Evolutionary conservation across 2,113 vertebrate species (phyloP), one percentile per base, ranked within the genome.

Genomic region (Coryphaenoides rupestris): DNA sequence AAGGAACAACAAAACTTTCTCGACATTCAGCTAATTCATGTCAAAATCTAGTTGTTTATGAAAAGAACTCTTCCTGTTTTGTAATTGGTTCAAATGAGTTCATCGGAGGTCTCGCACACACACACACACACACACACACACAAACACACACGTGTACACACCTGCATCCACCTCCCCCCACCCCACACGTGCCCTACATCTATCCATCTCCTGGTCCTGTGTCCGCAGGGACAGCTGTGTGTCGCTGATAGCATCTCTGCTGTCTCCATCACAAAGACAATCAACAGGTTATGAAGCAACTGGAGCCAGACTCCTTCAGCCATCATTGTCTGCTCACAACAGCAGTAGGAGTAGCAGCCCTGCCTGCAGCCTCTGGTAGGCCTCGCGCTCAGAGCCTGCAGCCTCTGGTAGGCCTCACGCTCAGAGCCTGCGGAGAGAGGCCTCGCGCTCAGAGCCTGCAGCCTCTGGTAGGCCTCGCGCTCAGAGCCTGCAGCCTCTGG

Each of bases 201-300:
- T 9, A 40, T 40, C 33, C 33, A 40, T 40, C 33, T 62, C 66
- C 68, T 60, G 63, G 70, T 46, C 47, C 57, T 46, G 56, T 63
- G 68, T 76, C 75, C 65, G 54, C 3, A 52, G 75, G 71, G 73
- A 67, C 68, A 17, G 62, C 19, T 49, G 26, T 66, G 63, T 60
- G 62, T 58, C 58, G 58, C 58, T 66, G 62, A 69, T 67, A 60
- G 62, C 54, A 76, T 72, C 58, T 52, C 54, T 63, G 69, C 74
- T 75, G 19, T 63, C 53, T 57, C 17, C 63, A 60, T 67, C 73
- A 77, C 78, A 76, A 74, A 60, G 26, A 68, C 55, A 74, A 78
- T 71, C 73, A 76, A 71, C 78, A 82, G 66, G 72, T 79, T 77
- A 82, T 71, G 62, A 62, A 63, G 65, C 46, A 58, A 69, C 68